phyloP scores from a whole-genome alignment of 2,113 vertebrate genomes.

The Salvelinus sp. region DNA sequence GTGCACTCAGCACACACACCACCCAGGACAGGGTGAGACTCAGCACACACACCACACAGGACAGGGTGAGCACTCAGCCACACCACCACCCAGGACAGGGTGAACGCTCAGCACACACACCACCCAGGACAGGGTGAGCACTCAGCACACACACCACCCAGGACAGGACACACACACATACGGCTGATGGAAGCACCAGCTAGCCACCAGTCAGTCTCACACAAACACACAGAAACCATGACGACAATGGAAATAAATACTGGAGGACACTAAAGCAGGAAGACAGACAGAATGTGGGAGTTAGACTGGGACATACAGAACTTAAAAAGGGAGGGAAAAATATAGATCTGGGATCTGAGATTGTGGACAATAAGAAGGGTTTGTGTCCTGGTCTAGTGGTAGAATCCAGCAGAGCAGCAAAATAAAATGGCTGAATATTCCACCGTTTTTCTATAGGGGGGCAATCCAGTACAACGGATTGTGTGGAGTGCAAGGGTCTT shows the following conservation, averaged over 20 bases:
- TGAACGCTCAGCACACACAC: slow-evolving; percentile 40
- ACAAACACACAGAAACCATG: slow-evolving; percentile 24
- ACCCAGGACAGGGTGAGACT: slow-evolving; percentile 1
- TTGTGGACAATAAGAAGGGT: slow-evolving; percentile 14
- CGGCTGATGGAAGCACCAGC: background rate
- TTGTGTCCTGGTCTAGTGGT: slow-evolving; percentile 15
- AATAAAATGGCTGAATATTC: background rate
- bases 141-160: slow-evolving; percentile 57
- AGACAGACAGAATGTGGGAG: slow-evolving; percentile 40
- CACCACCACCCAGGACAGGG: slow-evolving; percentile 72
- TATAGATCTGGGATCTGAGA: background rate
- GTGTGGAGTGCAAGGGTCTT: background rate
- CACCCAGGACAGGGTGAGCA: slow-evolving; percentile 76
- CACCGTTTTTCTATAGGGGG: background rate
- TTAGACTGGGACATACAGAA: slow-evolving; percentile 20
- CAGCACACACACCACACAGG: slow-evolving; percentile 10
- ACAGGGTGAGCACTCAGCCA: background rate
- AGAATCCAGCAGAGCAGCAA: background rate
- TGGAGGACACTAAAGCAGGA: slow-evolving; percentile 28
- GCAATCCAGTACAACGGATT: background rate
- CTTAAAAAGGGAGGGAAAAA: slow-evolving; percentile 24
- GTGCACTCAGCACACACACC: background rate
- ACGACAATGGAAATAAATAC: slow-evolving; percentile 33
- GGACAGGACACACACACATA: slow-evolving; percentile 57
- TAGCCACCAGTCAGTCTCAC: background rate